Evolutionary conservation across 2,888 invertebrate genomes (phyloP).

Genomic region (Drosophila glabriapex): DNA sequence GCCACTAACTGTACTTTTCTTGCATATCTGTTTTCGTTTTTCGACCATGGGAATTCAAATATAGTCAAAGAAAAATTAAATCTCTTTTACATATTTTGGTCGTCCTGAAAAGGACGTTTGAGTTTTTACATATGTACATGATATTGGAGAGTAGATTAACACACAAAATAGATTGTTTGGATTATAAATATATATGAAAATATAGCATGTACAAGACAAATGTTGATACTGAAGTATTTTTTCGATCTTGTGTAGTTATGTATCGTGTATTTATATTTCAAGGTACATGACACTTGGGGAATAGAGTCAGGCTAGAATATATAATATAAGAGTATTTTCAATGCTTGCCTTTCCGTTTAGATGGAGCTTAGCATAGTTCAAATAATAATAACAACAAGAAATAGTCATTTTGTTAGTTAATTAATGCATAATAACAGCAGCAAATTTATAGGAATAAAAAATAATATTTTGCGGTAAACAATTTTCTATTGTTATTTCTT

Average conservation of each 20-base stretch:
- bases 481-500: constrained; percentile 53
- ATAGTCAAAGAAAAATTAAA: not conserved
- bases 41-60: not conserved
- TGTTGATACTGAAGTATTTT: not conserved
- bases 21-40: not conserved
- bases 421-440: constrained; percentile 45
- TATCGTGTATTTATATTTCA: no score
- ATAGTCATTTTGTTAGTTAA: constrained; percentile 52
- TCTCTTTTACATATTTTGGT: constrained; percentile 12
- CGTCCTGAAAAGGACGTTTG: constrained; percentile 14
- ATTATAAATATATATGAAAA: not conserved
- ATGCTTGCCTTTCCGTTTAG: constrained; percentile 9
- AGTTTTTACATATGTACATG: not conserved
- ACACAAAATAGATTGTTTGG: not conserved
- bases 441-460: constrained; percentile 41
- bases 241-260: not conserved
- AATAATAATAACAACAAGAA: constrained; percentile 18
- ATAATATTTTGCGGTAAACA: constrained; percentile 43
- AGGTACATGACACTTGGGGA: not conserved
- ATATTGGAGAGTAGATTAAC: not conserved
- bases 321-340: constrained; percentile 22
- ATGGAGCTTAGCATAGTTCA: constrained; percentile 11
- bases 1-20: not conserved
- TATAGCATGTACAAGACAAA: not conserved
- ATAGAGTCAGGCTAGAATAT: constrained; percentile 33